Conservation (phyloP, 2,113 vertebrate genomes). For the Hypomesus transpacificus region DNA sequence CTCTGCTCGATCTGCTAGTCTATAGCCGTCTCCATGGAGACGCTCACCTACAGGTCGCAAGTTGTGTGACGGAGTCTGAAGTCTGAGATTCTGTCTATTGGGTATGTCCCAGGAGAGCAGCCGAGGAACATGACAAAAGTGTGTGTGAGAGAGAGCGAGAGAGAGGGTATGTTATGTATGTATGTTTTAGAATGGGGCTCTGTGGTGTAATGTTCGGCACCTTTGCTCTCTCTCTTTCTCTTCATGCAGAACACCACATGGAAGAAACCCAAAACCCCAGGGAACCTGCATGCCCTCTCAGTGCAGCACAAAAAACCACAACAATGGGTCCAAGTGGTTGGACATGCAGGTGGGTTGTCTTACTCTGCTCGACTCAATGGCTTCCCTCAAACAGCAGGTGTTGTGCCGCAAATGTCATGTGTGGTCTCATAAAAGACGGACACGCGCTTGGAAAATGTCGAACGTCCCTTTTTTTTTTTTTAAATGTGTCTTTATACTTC, state of each 20-base stretch:
- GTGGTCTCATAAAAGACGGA: no score
- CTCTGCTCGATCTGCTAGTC: constrained; percentile 34
- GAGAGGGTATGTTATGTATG: no score
- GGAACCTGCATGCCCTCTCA: constrained; percentile 73
- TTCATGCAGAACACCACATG: constrained; percentile 68
- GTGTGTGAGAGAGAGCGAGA: not conserved
- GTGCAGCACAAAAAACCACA: constrained; percentile 75
- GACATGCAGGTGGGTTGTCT: constrained; percentile 76
- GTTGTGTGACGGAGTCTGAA: constrained; percentile 47
- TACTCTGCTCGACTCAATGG: no score
- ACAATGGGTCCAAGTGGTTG: constrained; percentile 83
- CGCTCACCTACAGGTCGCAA: constrained; percentile 24
- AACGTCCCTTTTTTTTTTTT: no score
- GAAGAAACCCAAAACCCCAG: constrained; percentile 74
- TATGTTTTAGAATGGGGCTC: constrained; percentile 7
- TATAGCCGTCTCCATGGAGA: constrained; percentile 61
- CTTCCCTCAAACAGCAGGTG: no score
- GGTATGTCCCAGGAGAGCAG: not conserved
- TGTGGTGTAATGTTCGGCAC: not conserved
- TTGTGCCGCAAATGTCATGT: no score
- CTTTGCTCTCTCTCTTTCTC: constrained; percentile 21
- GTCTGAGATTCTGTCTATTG: constrained; percentile 29
- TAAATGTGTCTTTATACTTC: no score
- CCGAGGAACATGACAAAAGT: constrained; percentile 13
- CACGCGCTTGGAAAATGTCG: no score